Base-by-base conservation (phyloP, 2,888 invertebrate genomes). In the Omphaloscelis lunosa region DNA sequence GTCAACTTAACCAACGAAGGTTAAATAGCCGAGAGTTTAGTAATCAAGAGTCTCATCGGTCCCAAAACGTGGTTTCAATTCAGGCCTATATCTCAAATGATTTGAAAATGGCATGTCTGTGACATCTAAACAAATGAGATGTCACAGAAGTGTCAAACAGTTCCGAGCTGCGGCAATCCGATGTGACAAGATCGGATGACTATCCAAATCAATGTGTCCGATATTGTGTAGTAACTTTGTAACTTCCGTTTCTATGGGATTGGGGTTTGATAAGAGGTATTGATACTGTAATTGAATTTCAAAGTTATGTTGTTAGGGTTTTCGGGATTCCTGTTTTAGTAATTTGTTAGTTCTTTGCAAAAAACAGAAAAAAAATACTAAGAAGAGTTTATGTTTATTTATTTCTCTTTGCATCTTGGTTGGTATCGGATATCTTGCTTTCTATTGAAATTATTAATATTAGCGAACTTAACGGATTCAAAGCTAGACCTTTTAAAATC, bases 81-180 rank as follows among this genome's bases (percentile, higher is more conserved):
- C 23, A 53, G 1, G 12, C 17, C 8, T 20, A 0, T 53, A 34
- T 68, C 59, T 65, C 69, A 53, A 71, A 45, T 51, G 20, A 62
- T 77, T 77, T 53, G 41, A 34, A 3, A 27, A 48, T 34, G 34
- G 58, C 62, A 68, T 67, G 5, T 63, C 20, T 71, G 67, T 68
- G 67, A 63, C 41, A 45, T 56, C 39, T 53, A 73, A 58, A 79
- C 80, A 84, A 83, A 80, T 76, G 65, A 69, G 39, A 69, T 65
- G 68, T 72, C 65, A 53, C 45, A 58, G n/a, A 79, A 70, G 8
- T 83, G 74, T 66, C 74, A 62, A 41, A 51, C 7, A 58, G 59
- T 69, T 51, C 2, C 23, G n/a, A 59, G n/a, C 29, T 23, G 41
- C 27, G 27, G 80, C 61, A 80, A 76, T 61, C 29, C 27, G 39